Evolutionary conservation across 2,113 vertebrate species (phyloP).

Genomic region (Thamnaconus septentrionalis): DNA sequence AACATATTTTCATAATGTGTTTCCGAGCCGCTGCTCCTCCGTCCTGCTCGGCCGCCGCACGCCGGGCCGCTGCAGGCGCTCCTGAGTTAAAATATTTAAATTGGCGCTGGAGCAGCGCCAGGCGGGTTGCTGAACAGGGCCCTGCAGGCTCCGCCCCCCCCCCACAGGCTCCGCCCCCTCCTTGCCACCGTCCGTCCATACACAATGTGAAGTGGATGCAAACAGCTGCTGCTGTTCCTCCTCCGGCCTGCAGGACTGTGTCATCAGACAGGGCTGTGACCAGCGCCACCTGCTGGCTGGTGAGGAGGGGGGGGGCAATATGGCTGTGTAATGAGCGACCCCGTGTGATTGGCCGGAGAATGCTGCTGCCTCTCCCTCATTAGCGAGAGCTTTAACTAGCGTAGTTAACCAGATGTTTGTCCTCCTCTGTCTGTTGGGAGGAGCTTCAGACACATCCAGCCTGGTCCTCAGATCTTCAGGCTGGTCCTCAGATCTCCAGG

Average conservation of each 20-base stretch:
- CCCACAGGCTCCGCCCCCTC: conserved; percentile 1
- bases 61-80: conserved; percentile 24
- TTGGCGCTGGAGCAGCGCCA: conserved; percentile 60
- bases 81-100: conserved; percentile 54
- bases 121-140: conserved; percentile 34
- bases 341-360: conserved; percentile 2
- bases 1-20: conserved; percentile 39
- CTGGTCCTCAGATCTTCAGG: too few relatives aligned
- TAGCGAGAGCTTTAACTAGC: conserved; percentile 68
- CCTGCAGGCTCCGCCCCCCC: conserved; percentile 19
- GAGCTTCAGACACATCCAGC: too few relatives aligned
- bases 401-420: conserved; percentile 69
- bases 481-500: too few relatives aligned
- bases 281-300: conserved; percentile 50
- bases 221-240: too few relatives aligned
- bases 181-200: too few relatives aligned
- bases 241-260: neutral
- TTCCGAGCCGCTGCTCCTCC: neutral
- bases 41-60: neutral
- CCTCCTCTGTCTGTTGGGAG: conserved; percentile 33
- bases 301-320: conserved; percentile 27
- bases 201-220: too few relatives aligned
- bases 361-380: conserved; percentile 46
- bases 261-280: conserved; percentile 48
- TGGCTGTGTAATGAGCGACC: conserved; percentile 60